Percentiles rank a stretch among this genome's conserved stretches.
Evolutionary conservation across 1,140 invertebrate species (phyloP).

Genomic region (Drosophila bocki): DNA sequence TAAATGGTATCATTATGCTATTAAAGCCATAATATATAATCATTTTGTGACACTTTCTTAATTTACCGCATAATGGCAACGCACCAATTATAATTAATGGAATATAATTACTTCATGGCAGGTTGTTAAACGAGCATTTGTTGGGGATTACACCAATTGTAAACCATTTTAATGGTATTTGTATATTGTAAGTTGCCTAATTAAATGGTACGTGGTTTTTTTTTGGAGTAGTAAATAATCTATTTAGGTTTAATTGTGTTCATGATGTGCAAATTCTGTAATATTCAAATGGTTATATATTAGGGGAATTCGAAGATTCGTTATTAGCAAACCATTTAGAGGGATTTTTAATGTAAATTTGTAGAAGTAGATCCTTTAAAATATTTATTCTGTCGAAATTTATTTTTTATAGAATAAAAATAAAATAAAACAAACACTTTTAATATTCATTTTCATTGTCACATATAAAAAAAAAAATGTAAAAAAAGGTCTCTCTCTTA

Average conservation of each 20-base stretch:
- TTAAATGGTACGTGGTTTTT: background rate
- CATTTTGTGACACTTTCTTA: background rate
- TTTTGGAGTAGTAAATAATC: background rate
- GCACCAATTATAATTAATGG: conserved; percentile 5
- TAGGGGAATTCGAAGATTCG: background rate
- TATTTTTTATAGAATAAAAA: too few relatives aligned
- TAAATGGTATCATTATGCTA: conserved; percentile 32
- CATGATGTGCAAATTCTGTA: background rate
- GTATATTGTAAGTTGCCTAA: conserved; percentile 1
- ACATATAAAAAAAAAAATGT: too few relatives aligned
- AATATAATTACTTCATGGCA: conserved; percentile 1
- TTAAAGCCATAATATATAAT: conserved; percentile 13
- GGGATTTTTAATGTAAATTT: too few relatives aligned
- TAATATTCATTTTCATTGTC: too few relatives aligned
- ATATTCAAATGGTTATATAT: background rate
- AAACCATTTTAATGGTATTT: background rate
- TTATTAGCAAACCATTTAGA: background rate
- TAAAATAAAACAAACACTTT: too few relatives aligned
- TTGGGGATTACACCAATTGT: conserved; percentile 10
- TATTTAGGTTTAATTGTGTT: background rate
- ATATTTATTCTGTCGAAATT: too few relatives aligned
- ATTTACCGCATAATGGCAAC: conserved; percentile 14
- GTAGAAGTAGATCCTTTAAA: too few relatives aligned
- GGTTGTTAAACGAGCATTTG: conserved; percentile 3
- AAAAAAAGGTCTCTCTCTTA: too few relatives aligned